Base-by-base conservation (phyloP, 2,797 vertebrate genomes). In the Urocyon cinereoargenteus region DNA sequence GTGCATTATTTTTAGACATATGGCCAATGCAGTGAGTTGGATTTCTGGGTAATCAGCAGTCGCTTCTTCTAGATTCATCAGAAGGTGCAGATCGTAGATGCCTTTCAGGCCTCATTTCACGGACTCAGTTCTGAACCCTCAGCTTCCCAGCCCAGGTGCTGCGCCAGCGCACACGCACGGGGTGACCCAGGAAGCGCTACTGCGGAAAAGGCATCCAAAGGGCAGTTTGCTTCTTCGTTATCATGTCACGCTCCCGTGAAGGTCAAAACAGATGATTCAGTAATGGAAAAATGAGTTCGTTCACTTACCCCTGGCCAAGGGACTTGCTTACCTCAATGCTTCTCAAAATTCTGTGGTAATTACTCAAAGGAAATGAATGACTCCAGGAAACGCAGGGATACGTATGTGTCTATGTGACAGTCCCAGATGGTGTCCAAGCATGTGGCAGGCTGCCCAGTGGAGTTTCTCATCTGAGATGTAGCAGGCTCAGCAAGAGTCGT, bases 351-450 rank as follows among this genome's bases (percentile, higher is more conserved):
- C n/a, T 85, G 13, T 61, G 81, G 61, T 72, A 68, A 91, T 86
- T 70, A 53, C 79, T 92, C 73, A 94, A 66, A 85, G 83, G 75
- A 85, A 95, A 55, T 40, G 61, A 82, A 87, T 34, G 72, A 53
- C 82, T 90, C 53, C 40, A 68, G 86, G 89, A 92, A 95, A 95
- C 68, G 49, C 45, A 59, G 89, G 45, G 64, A 40, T 79, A 19
- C 5, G 10, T 94, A 66, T 81, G 64, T 72, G 85, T 61, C 45
- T 3, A 1, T 34, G 78, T 36, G 72, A 81, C n/a, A 59, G 16
- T 72, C 86, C 89, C 86, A 96, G 64, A 87, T 84, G 83, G 75
- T 88, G 77, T 92, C 59, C 24, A 51, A 73, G 45, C 90, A 61
- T 7, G 14, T 77, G 77, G 82, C 61, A 90, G 59, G 77, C 78